Conservation (phyloP, 2,888 invertebrate genomes). For the Sminthurides aquaticus region DNA sequence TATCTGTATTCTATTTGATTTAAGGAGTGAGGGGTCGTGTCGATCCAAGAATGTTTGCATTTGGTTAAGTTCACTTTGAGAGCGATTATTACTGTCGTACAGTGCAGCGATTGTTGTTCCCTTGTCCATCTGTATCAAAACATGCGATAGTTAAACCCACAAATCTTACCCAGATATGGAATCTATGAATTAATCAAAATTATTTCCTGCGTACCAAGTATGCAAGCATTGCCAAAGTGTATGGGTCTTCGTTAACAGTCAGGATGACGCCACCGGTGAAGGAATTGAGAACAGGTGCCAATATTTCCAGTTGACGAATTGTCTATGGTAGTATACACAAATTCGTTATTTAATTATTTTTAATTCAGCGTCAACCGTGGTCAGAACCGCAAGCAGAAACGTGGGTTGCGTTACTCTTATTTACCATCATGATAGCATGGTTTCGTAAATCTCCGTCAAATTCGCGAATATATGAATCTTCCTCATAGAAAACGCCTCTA, state of each 20-base stretch:
- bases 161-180: too few species aligned
- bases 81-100: neutral
- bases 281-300: neutral
- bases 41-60: neutral
- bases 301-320: conserved; percentile 10
- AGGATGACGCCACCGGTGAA: neutral
- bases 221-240: conserved; percentile 1
- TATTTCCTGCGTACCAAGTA: neutral
- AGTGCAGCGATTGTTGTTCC: neutral
- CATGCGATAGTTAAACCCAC: too few species aligned
- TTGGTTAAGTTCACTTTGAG: neutral
- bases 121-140: neutral
- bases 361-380: too few species aligned
- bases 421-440: conserved; percentile 14
- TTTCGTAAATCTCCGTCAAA: conserved; percentile 10
- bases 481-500: conserved; percentile 10
- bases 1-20: neutral
- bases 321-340: too few species aligned
- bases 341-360: neutral
- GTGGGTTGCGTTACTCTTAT: too few species aligned
- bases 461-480: conserved; percentile 17
- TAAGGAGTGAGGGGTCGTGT: neutral
- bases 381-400: too few species aligned
- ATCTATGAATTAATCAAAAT: too few species aligned
- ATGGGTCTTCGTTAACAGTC: conserved; percentile 14